These are phyloP conservation scores for Abrostola triplasia DNA, from an alignment of 2,888 invertebrate species.

Conservation along the genomic window DNA sequence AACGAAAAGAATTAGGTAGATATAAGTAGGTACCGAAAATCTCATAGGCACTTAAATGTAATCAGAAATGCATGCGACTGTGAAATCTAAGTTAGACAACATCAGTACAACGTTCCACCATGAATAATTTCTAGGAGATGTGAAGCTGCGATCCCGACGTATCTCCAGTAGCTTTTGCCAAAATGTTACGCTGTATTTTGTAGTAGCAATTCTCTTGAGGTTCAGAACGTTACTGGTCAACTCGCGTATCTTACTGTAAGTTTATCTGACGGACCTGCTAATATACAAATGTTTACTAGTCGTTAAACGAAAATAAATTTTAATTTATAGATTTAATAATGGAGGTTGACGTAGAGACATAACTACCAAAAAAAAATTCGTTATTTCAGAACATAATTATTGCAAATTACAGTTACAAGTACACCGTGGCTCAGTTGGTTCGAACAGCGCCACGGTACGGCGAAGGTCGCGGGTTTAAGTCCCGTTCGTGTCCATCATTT, in stretches of 20 bases:
- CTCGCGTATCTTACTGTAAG: slow-evolving; percentile 26
- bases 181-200: slow-evolving; percentile 46
- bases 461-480: too few relatives aligned
- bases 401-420: too few relatives aligned
- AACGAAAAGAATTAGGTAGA: neutral
- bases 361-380: too few relatives aligned
- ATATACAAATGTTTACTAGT: neutral
- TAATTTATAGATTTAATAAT: too few relatives aligned
- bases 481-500: too few relatives aligned
- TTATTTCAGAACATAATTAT: too few relatives aligned
- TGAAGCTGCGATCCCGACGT: slow-evolving; percentile 47
- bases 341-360: too few relatives aligned
- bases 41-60: slow-evolving; percentile 41
- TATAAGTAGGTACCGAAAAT: slow-evolving; percentile 7
- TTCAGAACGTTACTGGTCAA: slow-evolving; percentile 36
- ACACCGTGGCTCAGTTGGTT: too few relatives aligned
- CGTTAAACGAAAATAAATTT: too few relatives aligned
- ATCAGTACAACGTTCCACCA: slow-evolving; percentile 44
- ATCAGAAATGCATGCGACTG: slow-evolving; percentile 40
- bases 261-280: slow-evolving; percentile 13
- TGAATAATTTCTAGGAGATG: slow-evolving; percentile 54
- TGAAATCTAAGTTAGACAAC: slow-evolving; percentile 53
- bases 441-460: too few relatives aligned
- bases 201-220: slow-evolving; percentile 44
- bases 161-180: slow-evolving; percentile 50